Evolutionary conservation across 2,888 invertebrate genomes (phyloP).

Genomic region (Drosophila robusta): DNA sequence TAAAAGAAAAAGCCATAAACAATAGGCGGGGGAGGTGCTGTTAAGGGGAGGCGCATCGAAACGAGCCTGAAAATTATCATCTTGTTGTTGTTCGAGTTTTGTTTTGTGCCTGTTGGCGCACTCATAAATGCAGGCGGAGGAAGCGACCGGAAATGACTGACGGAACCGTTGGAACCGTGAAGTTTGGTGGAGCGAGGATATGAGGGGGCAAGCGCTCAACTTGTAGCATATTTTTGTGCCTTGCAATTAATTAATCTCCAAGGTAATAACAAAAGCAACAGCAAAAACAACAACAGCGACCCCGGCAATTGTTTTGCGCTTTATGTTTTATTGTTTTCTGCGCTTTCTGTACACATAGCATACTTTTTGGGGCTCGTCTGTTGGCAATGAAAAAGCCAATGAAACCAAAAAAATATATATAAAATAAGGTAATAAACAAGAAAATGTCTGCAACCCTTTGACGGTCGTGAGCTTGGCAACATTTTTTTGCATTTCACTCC

Average conservation of each 20-base stretch:
- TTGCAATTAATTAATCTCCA: slow-evolving; percentile 82
- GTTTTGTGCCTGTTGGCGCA: slow-evolving; percentile 28
- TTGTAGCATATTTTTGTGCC: slow-evolving; percentile 75
- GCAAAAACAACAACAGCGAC: slow-evolving; percentile 19
- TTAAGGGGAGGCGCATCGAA: slow-evolving; percentile 13
- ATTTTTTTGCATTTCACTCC: slow-evolving; percentile 19
- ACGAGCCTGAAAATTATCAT: slow-evolving; percentile 76
- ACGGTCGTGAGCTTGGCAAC: slow-evolving; percentile 30
- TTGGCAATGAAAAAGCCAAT: slow-evolving; percentile 35
- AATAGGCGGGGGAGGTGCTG: slow-evolving; percentile 35
- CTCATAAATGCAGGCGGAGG: slow-evolving; percentile 67
- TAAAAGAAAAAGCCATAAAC: slow-evolving; percentile 76
- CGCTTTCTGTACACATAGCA: slow-evolving; percentile 8
- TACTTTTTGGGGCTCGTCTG: slow-evolving; percentile 43
- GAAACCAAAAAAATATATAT: slow-evolving; percentile 20
- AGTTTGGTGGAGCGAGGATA: neutral
- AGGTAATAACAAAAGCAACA: slow-evolving; percentile 74
- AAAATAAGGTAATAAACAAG: slow-evolving; percentile 33
- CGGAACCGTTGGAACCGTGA: slow-evolving; percentile 30
- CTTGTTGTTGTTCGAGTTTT: slow-evolving; percentile 62
- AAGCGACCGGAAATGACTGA: slow-evolving; percentile 72
- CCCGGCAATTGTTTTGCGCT: slow-evolving; percentile 68
- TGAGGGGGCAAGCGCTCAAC: slow-evolving; percentile 37
- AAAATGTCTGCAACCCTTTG: slow-evolving; percentile 51
- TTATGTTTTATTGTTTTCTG: slow-evolving; percentile 68